Base-by-base conservation (phyloP, 2,888 invertebrate species). In the Sarcophaga rosellei region DNA sequence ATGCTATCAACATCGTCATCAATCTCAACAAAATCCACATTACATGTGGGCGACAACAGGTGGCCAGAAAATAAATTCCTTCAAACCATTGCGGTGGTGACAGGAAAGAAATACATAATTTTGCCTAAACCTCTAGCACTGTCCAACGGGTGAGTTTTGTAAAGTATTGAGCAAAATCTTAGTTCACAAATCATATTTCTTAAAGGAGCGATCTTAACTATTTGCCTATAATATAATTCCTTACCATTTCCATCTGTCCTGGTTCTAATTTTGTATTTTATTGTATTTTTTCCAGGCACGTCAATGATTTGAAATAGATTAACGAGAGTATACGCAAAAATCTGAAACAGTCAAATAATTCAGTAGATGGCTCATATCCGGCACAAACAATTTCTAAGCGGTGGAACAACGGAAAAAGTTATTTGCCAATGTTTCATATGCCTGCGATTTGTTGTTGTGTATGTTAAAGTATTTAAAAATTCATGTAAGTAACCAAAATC, bases 401-500 rank as follows among this genome's bases (percentile, higher is more conserved):
- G 25, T 25, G 25, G 3, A 25, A 25, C 35, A 25, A 4, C 25
- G 25, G 4, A 89, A 89, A 11, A 89, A 90, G 77, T 90, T 91
- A 75, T 90, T 90, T 87, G 94, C 93, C 82, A 94, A 94, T 88
- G 89, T 94, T 3, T 94, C 94, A 5, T 94, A 93, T 72, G 94
- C 94, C 20, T 94, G 94, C 89, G 93, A 92, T 87, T 94, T 94
- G 3, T 90, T 95, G n/a, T 89, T 94, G 6, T 94, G 96, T 92
- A 96, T 96, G 88, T 96, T 97, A 92, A 96, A 96, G 90, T 97
- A 97, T 93, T 94, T 97, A 85, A 97, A 96, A 92, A 96, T 95
- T 74, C 92, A 25, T 25, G 25, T 92, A 87, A 90, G 89, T 88
- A 59, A 45, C 0, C 35, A 45, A 59, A 81, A 53, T 17, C 8